A percentile compares a stretch with the other conserved stretches of the same genome.
Evolutionary conservation across 2,113 vertebrate genomes (phyloP).

Genomic region (Halcyon senegalensis): DNA sequence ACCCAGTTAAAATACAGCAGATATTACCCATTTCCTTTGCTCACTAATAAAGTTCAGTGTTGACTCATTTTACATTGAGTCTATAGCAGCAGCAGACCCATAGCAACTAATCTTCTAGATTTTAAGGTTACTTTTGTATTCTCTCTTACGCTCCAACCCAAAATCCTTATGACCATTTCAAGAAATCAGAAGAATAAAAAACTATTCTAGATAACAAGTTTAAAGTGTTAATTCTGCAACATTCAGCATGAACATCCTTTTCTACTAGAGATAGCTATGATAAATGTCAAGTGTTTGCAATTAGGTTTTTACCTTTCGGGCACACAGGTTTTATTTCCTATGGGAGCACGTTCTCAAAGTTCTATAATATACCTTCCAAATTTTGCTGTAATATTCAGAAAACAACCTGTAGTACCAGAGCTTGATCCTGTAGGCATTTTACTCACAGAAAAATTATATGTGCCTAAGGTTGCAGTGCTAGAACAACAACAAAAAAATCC

Average conservation of each 20-base stretch:
- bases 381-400: not conserved
- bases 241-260: not conserved
- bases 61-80: not conserved
- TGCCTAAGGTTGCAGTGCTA: not conserved
- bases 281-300: constrained; percentile 54
- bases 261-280: not conserved
- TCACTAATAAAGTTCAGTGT: not conserved
- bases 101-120: not conserved
- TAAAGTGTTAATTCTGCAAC: not conserved
- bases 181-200: not conserved
- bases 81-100: not conserved
- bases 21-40: not conserved
- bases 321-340: constrained; percentile 25
- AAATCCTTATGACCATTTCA: not conserved
- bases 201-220: not conserved
- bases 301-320: constrained; percentile 44
- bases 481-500: not conserved
- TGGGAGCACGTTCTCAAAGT: not conserved
- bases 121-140: constrained; percentile 1
- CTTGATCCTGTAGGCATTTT: not conserved
- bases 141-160: not conserved
- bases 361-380: not conserved
- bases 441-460: not conserved
- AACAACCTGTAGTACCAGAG: not conserved
- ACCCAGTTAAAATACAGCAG: not conserved